A percentile compares a stretch with the other conserved stretches of the same genome.
phyloP scores from a whole-genome alignment of 2,113 vertebrate genomes.

The Malurus alboscapulatus region DNA sequence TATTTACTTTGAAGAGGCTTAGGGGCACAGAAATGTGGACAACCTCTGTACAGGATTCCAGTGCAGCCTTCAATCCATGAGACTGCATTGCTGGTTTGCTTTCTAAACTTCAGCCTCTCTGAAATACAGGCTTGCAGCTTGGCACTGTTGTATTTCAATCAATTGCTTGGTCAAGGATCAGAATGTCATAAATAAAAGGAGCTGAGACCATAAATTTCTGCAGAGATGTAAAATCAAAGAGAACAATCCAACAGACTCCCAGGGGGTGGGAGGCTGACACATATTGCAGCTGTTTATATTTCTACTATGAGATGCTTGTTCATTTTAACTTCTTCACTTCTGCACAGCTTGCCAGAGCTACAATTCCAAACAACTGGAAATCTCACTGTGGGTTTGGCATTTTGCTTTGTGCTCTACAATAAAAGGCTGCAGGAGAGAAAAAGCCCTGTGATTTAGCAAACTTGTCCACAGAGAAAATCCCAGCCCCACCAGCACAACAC shows the following conservation, averaged over 20 bases:
- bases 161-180: slow-evolving; percentile 60
- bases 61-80: neutral
- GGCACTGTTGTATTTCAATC: slow-evolving; percentile 74
- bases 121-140: slow-evolving; percentile 60
- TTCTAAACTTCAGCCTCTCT: slow-evolving; percentile 43
- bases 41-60: neutral
- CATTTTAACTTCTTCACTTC: slow-evolving; percentile 37
- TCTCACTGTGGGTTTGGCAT: neutral
- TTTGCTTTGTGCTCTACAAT: slow-evolving; percentile 43
- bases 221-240: slow-evolving; percentile 76
- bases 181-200: slow-evolving; percentile 72
- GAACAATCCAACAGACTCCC: slow-evolving; percentile 53
- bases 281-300: slow-evolving; percentile 26
- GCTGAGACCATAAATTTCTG: slow-evolving; percentile 69
- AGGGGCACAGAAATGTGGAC: neutral
- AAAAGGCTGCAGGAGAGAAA: slow-evolving; percentile 16
- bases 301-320: neutral
- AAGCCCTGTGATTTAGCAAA: slow-evolving; percentile 28
- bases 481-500: slow-evolving; percentile 18
- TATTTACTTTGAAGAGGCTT: neutral
- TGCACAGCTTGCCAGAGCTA: slow-evolving; percentile 26
- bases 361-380: neutral
- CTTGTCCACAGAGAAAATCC: neutral
- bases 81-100: slow-evolving; percentile 1
- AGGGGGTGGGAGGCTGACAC: slow-evolving; percentile 15